Base-by-base conservation (phyloP, 2,113 vertebrate species). In the Excalfactoria chinensis region DNA sequence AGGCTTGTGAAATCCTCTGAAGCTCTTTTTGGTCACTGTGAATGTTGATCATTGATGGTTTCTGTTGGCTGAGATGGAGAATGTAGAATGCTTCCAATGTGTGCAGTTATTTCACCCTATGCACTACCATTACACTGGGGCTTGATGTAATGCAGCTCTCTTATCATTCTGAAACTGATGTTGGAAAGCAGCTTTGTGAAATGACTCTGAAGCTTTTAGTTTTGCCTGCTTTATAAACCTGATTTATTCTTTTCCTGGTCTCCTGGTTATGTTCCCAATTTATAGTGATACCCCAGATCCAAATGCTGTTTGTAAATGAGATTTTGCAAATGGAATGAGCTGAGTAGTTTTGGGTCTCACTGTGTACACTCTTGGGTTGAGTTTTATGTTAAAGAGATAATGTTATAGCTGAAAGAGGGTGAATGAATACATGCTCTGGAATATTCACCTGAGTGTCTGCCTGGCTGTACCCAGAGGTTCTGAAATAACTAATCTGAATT, bases 121-220 rank as follows among this genome's bases (percentile, higher is more conserved):
- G 3, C 8, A 1, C 35, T 77, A 13, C 19, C 0, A 2, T 69
- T 75, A 12, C 5, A 2, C 4, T 64, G 17, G 17, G 7, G 5
- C 2, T 53, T 70, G 26, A 21, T 35, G 58, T 19, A 19, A 17
- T 92, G 34, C 18, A 40, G 11, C 30, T 59, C n/a, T 75, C 6
- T 16, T 32, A 7, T 9, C 34, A 58, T 64, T 35, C 49, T 34
- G 49, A 69, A 46, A 32, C 23, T 22, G 66, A 7, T 66, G 48
- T n/a, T 41, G 37, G 55, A 40, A 93, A 89, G 44, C 49, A 72
- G 4, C 44, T 72, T 40, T 67, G 28, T 41, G 11, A 46, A 71
- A 18, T 35, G 51, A 11, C 9, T 46, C 17, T 41, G 25, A 53
- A 71, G 9, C 9, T 20, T 41, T 21, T 35, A 6, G 11, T 43